Evolutionary conservation across 1,140 invertebrate species (phyloP).

Genomic region (Microplitis mediator): DNA sequence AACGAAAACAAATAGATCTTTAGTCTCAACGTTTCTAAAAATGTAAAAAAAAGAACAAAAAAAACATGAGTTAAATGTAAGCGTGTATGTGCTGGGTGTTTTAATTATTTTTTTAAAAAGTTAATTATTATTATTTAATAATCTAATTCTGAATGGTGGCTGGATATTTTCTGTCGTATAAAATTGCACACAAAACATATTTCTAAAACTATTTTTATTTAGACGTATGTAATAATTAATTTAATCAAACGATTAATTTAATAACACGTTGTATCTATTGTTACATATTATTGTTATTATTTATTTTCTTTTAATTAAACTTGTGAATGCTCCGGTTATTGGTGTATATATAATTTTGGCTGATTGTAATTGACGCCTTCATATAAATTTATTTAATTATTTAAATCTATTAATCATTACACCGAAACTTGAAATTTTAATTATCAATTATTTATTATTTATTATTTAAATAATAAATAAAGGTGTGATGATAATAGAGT

Average conservation of each 20-base stretch:
- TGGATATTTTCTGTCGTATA: constrained; percentile 44
- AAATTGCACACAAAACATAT: constrained; percentile 33
- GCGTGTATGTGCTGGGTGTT: constrained; percentile 19
- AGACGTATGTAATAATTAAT: not conserved
- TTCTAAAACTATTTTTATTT: constrained; percentile 20
- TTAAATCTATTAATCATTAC: constrained; percentile 23
- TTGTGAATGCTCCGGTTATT: constrained; percentile 38
- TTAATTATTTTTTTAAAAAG: not conserved
- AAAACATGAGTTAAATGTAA: constrained; percentile 16
- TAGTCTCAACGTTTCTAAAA: too few species aligned
- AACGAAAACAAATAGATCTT: not conserved
- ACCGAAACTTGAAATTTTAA: too few species aligned
- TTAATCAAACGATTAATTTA: not conserved
- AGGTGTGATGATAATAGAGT: constrained; percentile 42
- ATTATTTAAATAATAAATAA: not conserved
- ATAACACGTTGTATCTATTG: constrained; percentile 7
- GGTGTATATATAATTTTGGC: constrained; percentile 40
- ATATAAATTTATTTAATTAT: constrained; percentile 34
- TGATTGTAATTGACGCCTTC: constrained; percentile 46
- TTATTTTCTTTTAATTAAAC: constrained; percentile 39
- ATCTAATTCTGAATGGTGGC: constrained; percentile 46
- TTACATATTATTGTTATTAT: constrained; percentile 24
- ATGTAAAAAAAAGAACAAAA: not conserved
- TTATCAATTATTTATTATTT: too few species aligned
- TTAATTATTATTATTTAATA: constrained; percentile 3